Evolutionary conservation across 2,113 vertebrate species (phyloP).

Genomic region (Chloropsis cyanopogon): DNA sequence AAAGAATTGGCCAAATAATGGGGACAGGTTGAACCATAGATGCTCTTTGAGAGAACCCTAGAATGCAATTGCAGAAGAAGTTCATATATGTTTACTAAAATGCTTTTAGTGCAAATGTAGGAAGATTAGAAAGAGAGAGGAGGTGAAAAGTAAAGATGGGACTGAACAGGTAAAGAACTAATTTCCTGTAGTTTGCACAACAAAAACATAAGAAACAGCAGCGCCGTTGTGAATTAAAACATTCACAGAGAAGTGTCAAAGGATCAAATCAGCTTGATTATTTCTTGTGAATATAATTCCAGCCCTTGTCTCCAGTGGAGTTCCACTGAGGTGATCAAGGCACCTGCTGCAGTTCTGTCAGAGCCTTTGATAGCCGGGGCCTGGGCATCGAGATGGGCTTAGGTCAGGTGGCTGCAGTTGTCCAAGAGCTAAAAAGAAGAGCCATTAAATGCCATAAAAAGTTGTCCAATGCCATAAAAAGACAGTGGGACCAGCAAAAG

Average conservation of each 20-base stretch:
- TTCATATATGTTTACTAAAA: not conserved
- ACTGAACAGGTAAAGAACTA: not conserved
- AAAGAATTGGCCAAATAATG: not conserved
- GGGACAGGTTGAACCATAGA: not conserved
- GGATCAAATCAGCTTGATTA: not conserved
- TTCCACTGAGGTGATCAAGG: not conserved
- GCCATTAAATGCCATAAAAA: not conserved
- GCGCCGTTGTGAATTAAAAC: rapidly evolving
- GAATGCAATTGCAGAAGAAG: not conserved
- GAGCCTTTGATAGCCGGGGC: not conserved
- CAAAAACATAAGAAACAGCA: not conserved
- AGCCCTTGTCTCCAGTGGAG: not conserved
- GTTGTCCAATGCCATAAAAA: not conserved
- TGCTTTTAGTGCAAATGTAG: not conserved
- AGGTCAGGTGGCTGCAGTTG: not conserved
- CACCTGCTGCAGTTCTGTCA: not conserved
- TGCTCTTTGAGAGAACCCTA: not conserved
- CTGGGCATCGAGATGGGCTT: not conserved
- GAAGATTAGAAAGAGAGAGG: not conserved
- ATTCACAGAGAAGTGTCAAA: not conserved
- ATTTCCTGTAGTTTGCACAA: not conserved
- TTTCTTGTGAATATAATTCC: not conserved
- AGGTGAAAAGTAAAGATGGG: not conserved
- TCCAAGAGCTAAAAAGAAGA: not conserved
- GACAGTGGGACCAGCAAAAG: not conserved